Evolutionary conservation across 2,113 vertebrate species (phyloP), one percentile per base, ranked within the genome.

Genomic region (Pluvianellus socialis): DNA sequence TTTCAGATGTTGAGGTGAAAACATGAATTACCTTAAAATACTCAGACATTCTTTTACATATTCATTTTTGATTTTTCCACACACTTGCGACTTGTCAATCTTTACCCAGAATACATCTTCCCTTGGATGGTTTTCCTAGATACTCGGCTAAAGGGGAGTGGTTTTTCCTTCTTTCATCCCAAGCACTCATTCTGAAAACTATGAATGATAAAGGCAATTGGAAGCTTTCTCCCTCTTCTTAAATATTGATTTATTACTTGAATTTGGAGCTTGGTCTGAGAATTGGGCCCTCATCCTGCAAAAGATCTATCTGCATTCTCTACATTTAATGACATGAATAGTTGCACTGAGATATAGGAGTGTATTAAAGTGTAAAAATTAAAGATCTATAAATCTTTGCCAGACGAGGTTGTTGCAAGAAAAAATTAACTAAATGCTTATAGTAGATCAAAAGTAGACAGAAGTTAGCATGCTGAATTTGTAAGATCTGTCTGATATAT

Each of bases 21-120:
- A 63, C 59, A 82, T 33, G 40, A 96, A 82, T 86, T 93, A 63
- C 40, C 22, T 93, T 90, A 56, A 89, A 90, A 85, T 67, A 96
- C 27, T 30, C 33, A 92, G 49, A 32, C 16, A 45, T 62, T 66
- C n/a, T 76, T 81, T 92, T 87, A 56, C 23, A 61, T 66, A 66
- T n/a, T 84, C 2, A 61, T 63, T 94, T 90, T 68, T 33, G 75
- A 50, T 52, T 91, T 92, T 96, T 93, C 38, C 58, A 79, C 14
- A 61, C 76, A 49, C 53, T 88, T 1, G 0, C 58, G 90, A 72
- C 52, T 75, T 93, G 71, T 88, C 81, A 90, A 2, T 93, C 85
- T 82, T 87, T 73, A 66, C 35, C 10, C 18, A 62, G 33, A 88
- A 86, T 79, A 62, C 6, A 11, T 76, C 35, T 68, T 72, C 9